Base-by-base conservation (phyloP, 2,113 vertebrate genomes). In the Dipodomys spectabilis region DNA sequence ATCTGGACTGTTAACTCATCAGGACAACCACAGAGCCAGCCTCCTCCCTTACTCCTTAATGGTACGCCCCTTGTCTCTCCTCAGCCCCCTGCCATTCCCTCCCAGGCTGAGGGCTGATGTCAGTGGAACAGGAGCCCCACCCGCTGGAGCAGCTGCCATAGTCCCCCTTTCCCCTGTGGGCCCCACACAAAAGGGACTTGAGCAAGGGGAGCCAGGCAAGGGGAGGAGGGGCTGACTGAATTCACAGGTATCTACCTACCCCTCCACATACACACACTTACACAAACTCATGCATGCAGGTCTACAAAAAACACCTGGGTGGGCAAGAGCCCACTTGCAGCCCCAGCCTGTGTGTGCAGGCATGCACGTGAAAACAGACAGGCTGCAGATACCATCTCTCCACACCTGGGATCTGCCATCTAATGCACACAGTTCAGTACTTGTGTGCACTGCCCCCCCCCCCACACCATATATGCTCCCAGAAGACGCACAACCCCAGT, bases 51-150 rank as follows among this genome's bases (percentile, higher is more conserved):
- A 10, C 35, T 67, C 75, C 80, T 49, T 44, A 62, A 23, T 12
- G 80, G 86, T 67, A 80, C 62, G 28, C 73, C 64, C 39, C 57
- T 75, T 94, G 49, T 94, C 72, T 62, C 73, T 69, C 71, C 77
- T 69, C 77, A 74, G 60, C 92, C 53, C 81, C 75, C 62, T 22
- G 2, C 2, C 18, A 64, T 30, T 93, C 90, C 80, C 68, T 97
- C 95, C 81, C 84, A 88, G 83, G 75, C 90, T 32, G 62, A 90
- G 69, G 68, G 60, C 62, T 91, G 88, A 94, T 0, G 57, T 91
- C 95, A 95, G 69, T 94, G 75, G 28, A 92, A 74, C 62, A 82
- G 45, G 74, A 49, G 74, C 72, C 84, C 86, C 87, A 96, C 95
- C 89, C 92, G 86, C 68, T 4, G 13, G 72, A 77, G 83, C 86